Percentiles rank a stretch among this genome's conserved stretches.
These are phyloP conservation scores for Baryphthengus martii DNA, from an alignment of 2,113 vertebrate genomes.

Conservation along the genomic window DNA sequence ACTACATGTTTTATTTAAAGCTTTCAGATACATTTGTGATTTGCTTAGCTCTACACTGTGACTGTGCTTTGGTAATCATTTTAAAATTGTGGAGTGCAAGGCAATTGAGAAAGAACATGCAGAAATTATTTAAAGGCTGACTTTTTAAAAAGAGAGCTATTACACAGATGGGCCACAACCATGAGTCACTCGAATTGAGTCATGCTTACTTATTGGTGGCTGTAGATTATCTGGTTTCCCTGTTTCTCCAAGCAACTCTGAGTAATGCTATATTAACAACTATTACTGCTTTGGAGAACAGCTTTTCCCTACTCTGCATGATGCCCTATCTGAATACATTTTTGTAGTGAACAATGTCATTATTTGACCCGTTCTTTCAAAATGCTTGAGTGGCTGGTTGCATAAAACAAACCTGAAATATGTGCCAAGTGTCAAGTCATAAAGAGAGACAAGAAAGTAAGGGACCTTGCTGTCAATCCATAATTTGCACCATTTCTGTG, in stretches of 20 bases:
- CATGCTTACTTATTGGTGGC: not conserved
- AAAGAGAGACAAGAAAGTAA: not conserved
- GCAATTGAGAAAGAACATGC: not conserved
- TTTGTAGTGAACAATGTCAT: not conserved
- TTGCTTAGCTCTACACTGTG: not conserved
- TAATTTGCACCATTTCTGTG: not conserved
- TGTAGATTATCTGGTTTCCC: not conserved
- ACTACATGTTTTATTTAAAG: not conserved
- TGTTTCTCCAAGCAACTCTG: not conserved
- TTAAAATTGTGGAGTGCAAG: not conserved
- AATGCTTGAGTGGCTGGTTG: not conserved
- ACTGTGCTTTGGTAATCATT: not conserved
- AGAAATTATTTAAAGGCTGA: not conserved
- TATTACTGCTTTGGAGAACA: not conserved
- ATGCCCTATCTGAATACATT: not conserved
- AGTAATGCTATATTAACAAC: not conserved
- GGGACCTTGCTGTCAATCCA: not conserved
- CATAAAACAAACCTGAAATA: not conserved
- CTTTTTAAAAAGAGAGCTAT: not conserved
- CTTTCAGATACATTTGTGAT: not conserved
- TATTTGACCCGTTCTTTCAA: not conserved
- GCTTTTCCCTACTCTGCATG: not conserved
- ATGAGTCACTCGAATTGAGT: conserved; percentile 39
- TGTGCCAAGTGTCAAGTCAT: too few relatives aligned
- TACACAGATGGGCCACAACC: conserved; percentile 36